Conservation (phyloP, 2,113 vertebrate species). For the Coptodon bakossiorum region DNA sequence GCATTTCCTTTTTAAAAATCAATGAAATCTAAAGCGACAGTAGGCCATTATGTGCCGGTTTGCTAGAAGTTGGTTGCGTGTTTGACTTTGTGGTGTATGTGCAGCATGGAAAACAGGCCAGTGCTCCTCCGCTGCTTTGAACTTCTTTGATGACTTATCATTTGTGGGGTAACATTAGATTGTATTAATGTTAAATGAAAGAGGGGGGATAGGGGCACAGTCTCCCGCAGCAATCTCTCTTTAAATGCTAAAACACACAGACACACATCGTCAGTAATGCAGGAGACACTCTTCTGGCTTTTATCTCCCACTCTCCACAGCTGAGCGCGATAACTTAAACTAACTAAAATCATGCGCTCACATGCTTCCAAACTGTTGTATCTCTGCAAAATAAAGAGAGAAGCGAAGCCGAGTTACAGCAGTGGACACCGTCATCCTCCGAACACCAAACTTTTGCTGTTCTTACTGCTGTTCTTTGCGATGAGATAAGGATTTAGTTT, state of each 20-base stretch:
- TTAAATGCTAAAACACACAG: neutral
- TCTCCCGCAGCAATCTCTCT: neutral
- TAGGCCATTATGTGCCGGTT: neutral
- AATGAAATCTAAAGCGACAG: constrained; percentile 26
- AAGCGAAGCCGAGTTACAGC: neutral
- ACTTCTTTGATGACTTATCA: neutral
- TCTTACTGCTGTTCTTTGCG: neutral
- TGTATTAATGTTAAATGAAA: neutral
- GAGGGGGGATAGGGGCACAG: neutral
- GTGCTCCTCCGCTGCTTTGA: neutral
- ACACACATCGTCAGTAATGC: neutral
- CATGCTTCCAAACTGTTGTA: neutral
- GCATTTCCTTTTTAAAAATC: constrained; percentile 37
- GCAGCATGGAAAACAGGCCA: neutral
- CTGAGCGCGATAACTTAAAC: neutral
- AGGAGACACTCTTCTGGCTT: neutral
- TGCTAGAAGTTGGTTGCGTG: neutral
- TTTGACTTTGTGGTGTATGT: neutral
- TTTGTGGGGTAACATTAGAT: neutral
- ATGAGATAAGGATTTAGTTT: neutral
- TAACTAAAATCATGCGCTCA: neutral
- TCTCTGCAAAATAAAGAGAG: neutral
- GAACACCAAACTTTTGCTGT: neutral
- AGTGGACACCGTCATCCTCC: neutral
- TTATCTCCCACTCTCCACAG: neutral